Base-by-base conservation (phyloP, 2,888 invertebrate genomes). In the Netelia inedita region DNA sequence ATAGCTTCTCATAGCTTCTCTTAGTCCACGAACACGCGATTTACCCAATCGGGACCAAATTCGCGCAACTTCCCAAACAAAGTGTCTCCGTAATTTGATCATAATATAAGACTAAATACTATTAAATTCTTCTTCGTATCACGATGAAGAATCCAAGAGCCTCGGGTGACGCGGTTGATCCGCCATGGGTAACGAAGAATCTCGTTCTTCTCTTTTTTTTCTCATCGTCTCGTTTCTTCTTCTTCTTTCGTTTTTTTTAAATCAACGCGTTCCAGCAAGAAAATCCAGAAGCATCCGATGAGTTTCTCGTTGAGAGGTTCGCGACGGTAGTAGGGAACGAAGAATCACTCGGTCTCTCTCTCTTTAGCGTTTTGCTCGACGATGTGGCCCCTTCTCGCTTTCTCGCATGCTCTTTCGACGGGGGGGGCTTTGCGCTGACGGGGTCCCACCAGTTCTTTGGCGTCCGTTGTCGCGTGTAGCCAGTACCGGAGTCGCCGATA, bases 371-470 rank as follows among this genome's bases (percentile, higher is more conserved):
- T 53, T 46, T 21, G 43, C 53, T 43, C 66, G 35, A 57, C 19
- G 41, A 68, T 41, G 50, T 16, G 50, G 16, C 16, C 16, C 43
- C 43, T 61, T 74, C 46, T 28, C 21, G 28, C 66, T 53, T 8
- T 19, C 11, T 28, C 46, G 53, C 66, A 68, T 61, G 57, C 72
- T 78, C 79, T 46, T 57, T 69, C 79, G 74, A 76, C 81, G 80
- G 74, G 71, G 71, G 83, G 75, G 75, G 85, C 83, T 79, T 82
- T 76, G 83, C 79, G 74, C 86, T 86, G 75, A 82, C 82, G 83
- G 87, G 82, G 75, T 85, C 86, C 83, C 87, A 80, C 76, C 88
- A 88, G 88, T 88, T 86, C 75, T 72, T 85, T 79, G 85, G 87
- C 85, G 87, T 85, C 85, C 87, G 85, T 83, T 85, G 86, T 86